phyloP scores from a whole-genome alignment of 1,140 invertebrate genomes.

The Orius laevigatus region DNA sequence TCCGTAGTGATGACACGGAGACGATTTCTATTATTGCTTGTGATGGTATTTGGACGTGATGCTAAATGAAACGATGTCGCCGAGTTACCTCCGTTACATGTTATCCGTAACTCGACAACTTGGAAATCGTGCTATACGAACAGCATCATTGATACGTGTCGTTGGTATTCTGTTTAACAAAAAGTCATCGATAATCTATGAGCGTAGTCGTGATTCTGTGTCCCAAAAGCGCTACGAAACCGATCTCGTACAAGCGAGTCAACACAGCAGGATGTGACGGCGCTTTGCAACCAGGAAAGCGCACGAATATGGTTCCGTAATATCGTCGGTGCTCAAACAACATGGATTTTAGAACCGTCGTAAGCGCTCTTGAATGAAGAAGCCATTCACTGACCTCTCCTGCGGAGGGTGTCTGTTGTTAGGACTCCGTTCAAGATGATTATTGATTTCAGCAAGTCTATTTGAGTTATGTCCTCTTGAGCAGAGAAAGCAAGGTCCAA shows the following conservation, averaged over 20 bases:
- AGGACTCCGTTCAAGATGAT: too few relatives aligned
- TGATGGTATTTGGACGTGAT: constrained; percentile 98
- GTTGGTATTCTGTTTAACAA: constrained; percentile 83
- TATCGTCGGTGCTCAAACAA: too few relatives aligned
- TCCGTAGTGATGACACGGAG: constrained; percentile 50
- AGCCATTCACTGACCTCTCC: too few relatives aligned
- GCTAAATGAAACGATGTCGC: constrained; percentile 89
- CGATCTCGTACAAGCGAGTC: constrained; percentile 67
- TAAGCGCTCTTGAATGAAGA: too few relatives aligned
- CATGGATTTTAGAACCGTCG: too few relatives aligned
- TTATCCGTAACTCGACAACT: constrained; percentile 74
- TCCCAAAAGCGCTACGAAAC: constrained; percentile 76
- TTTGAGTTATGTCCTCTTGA: too few relatives aligned
- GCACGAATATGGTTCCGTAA: too few relatives aligned
- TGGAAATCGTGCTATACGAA: constrained; percentile 83
- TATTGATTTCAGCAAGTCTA: too few relatives aligned
- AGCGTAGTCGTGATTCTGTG: constrained; percentile 95
- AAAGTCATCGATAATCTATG: constrained; percentile 80
- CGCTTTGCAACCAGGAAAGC: constrained; percentile 52
- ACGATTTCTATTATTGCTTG: constrained; percentile 97
- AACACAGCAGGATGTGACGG: constrained; percentile 71
- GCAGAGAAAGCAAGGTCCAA: too few relatives aligned
- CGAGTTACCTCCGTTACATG: constrained; percentile 80
- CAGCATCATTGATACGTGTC: constrained; percentile 96
- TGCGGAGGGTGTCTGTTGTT: too few relatives aligned